Conservation (phyloP, 2,113 vertebrate species). For the Zosterops japonicus region DNA sequence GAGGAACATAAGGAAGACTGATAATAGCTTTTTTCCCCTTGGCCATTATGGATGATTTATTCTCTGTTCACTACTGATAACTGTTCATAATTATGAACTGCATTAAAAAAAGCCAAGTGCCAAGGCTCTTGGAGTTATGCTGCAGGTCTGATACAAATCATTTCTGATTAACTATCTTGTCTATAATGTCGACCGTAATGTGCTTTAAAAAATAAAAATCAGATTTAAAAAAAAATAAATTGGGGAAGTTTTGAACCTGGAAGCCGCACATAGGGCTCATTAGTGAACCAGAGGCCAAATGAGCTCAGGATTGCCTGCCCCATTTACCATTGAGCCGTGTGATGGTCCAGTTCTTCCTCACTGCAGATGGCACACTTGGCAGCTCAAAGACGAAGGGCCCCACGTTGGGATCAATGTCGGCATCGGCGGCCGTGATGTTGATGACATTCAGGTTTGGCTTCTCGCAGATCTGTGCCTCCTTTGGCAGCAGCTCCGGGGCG, state of each 20-base stretch:
- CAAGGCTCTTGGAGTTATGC: slow-evolving; percentile 57
- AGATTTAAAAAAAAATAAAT: background rate
- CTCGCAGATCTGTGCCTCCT: slow-evolving; percentile 94
- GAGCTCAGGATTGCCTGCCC: slow-evolving; percentile 14
- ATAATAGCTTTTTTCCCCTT: slow-evolving; percentile 72
- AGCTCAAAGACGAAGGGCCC: slow-evolving; percentile 97
- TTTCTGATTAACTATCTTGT: slow-evolving; percentile 66
- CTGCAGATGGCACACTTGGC: slow-evolving; percentile 80
- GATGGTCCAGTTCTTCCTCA: slow-evolving; percentile 96
- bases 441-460: slow-evolving; percentile 83
- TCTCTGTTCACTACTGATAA: slow-evolving; percentile 64
- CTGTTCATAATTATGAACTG: slow-evolving; percentile 70
- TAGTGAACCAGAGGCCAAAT: background rate
- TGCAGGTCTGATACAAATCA: slow-evolving; percentile 66
- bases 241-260: slow-evolving; percentile 24
- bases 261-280: background rate
- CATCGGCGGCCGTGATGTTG: slow-evolving; percentile 93
- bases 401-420: slow-evolving; percentile 89
- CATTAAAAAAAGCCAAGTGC: slow-evolving; percentile 69
- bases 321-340: slow-evolving; percentile 89
- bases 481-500: slow-evolving; percentile 87
- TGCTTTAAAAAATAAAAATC: slow-evolving; percentile 43
- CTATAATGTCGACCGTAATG: slow-evolving; percentile 31
- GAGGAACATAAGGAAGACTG: slow-evolving; percentile 75
- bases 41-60: slow-evolving; percentile 75